Evolutionary conservation across 2,113 vertebrate species (phyloP), one percentile per base, ranked within the genome.

Genomic region (Eulemur macaco): DNA sequence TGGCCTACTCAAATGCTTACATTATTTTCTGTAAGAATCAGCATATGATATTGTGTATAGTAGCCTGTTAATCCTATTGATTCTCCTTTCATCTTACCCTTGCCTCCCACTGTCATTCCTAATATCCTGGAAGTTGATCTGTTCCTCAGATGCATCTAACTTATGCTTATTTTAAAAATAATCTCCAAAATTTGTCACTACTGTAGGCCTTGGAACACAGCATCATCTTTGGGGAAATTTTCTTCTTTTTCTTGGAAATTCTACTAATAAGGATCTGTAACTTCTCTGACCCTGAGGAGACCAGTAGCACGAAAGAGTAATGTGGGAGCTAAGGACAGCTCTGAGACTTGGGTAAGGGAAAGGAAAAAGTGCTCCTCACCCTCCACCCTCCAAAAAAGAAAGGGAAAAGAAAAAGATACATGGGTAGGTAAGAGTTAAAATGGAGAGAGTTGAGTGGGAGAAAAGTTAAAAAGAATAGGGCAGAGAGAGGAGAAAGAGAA

Each of bases 11-110:
- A 80, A 94, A 86, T 76, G 31, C 39, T 93, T 73, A 80, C 4
- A 66, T 80, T 73, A 78, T 93, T 95, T 97, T 89, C 78, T 97
- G 21, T 84, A 71, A 89, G 92, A 88, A 83, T 74, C n/a, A 83
- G 42, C 23, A 73, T 68, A 45, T 50, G 25, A 60, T 71, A 85
- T 58, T 96, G 23, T 23, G 27, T 80, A 69, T 77, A 69, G 27
- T 69, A 74, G 14, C 4, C 73, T 86, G 94, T 94, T 88, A 86
- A 85, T 84, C 17, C 37, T 90, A 50, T 29, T 76, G 23, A 83
- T 86, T 89, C 2, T 89, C 47, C 10, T 96, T 96, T 97, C 37
- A 86, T 50, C 9, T 63, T 89, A 64, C 21, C 31, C n/a, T 66
- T 94, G 21, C 45, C 39, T 83, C 9, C 54, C 81, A 47, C 50